These are phyloP conservation scores for Aquatica leii DNA, from an alignment of 2,888 invertebrate species.

Conservation along the genomic window DNA sequence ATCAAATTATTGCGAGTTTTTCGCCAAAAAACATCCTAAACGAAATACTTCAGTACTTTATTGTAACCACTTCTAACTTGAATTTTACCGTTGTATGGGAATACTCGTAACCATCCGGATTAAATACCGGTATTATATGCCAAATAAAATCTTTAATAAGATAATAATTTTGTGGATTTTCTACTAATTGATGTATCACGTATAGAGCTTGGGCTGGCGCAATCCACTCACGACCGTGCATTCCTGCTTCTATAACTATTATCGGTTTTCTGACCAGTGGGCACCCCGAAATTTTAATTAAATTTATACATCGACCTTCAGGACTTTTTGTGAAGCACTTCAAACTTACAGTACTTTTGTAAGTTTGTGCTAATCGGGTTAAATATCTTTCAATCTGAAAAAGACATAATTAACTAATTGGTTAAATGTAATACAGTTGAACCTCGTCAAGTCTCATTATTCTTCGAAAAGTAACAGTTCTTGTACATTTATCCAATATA, in stretches of 20 bases:
- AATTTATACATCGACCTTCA: too few species aligned
- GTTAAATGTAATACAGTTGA: too few species aligned
- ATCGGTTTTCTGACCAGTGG: slow-evolving; percentile 58
- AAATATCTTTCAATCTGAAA: too few species aligned
- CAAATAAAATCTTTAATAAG: slow-evolving; percentile 61
- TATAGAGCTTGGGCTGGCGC: slow-evolving; percentile 69
- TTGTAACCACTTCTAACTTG: too few species aligned
- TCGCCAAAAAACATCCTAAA: slow-evolving; percentile 70
- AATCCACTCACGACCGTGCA: slow-evolving; percentile 76
- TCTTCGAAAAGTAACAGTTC: too few species aligned
- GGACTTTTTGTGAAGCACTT: too few species aligned
- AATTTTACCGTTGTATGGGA: slow-evolving; percentile 53
- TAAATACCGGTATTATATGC: slow-evolving; percentile 61
- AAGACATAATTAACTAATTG: too few species aligned
- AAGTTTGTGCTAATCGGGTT: too few species aligned
- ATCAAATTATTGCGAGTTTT: slow-evolving; percentile 73
- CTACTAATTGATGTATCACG: slow-evolving; percentile 66
- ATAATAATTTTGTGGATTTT: slow-evolving; percentile 48
- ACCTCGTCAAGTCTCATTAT: too few species aligned
- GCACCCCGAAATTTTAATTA: slow-evolving; percentile 58
- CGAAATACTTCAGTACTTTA: slow-evolving; percentile 28
- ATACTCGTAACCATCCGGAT: slow-evolving; percentile 66
- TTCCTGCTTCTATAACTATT: slow-evolving; percentile 66
- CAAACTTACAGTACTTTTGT: too few species aligned
- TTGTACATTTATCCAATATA: too few species aligned